phyloP scores from a whole-genome alignment of 2,113 vertebrate species.

The Ageneiosus marmoratus region DNA sequence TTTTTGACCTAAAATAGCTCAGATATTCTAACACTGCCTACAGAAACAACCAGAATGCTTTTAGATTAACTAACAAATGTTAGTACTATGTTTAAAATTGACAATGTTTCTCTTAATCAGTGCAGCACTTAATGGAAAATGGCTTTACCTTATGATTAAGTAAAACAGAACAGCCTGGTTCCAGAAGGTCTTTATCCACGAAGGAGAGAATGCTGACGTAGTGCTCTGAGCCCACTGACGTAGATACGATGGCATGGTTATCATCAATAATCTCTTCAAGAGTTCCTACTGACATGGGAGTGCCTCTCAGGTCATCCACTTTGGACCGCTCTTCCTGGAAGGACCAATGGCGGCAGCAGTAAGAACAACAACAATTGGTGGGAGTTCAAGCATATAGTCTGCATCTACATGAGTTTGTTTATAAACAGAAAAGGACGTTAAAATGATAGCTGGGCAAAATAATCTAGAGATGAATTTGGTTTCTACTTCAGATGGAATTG shows the following conservation, averaged over 20 bases:
- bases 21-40: not conserved
- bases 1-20: not conserved
- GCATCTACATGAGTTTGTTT: not conserved
- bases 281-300: slow-evolving; percentile 96
- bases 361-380: not conserved
- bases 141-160: slow-evolving; percentile 91
- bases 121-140: not conserved
- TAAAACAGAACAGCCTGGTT: slow-evolving; percentile 95
- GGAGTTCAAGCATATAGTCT: not conserved
- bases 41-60: not conserved
- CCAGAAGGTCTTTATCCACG: slow-evolving; percentile 95
- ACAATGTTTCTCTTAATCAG: not conserved
- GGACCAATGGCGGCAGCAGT: slow-evolving; percentile 1
- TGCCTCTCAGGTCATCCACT: slow-evolving; percentile 94
- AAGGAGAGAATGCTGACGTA: slow-evolving; percentile 98
- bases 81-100: not conserved
- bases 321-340: slow-evolving; percentile 94
- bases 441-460: not conserved
- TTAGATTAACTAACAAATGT: not conserved
- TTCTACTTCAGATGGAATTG: not conserved
- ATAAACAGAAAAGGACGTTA: not conserved
- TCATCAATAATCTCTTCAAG: slow-evolving; percentile 98
- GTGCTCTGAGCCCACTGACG: slow-evolving; percentile 95
- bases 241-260: slow-evolving; percentile 97
- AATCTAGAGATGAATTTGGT: not conserved